phyloP scores from a whole-genome alignment of 2,113 vertebrate species.

The Sinocyclocheilus anophthalmus region DNA sequence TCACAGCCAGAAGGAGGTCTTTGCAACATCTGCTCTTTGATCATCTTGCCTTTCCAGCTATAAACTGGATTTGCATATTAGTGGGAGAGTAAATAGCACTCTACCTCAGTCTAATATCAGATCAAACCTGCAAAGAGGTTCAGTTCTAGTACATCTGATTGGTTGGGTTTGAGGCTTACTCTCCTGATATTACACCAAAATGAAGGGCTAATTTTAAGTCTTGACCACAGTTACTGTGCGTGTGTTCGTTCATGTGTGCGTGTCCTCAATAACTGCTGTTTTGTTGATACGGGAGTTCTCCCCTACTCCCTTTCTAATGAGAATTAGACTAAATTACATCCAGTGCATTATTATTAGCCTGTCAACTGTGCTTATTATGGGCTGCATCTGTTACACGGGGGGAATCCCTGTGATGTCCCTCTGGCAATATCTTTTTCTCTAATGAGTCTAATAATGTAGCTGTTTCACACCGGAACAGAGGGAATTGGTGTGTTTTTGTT shows the following conservation, averaged over 20 bases:
- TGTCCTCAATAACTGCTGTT: slow-evolving; percentile 34
- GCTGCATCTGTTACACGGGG: slow-evolving; percentile 37
- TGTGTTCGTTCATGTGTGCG: background rate
- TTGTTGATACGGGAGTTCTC: slow-evolving; percentile 43
- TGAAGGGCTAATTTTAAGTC: background rate
- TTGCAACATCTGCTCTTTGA: slow-evolving; percentile 19
- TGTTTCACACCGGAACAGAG: slow-evolving; percentile 35
- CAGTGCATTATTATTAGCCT: slow-evolving; percentile 46
- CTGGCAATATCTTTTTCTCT: slow-evolving; percentile 51
- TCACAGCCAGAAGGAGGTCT: background rate
- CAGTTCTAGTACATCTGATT: background rate
- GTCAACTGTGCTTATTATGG: slow-evolving; percentile 48
- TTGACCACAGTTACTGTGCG: background rate
- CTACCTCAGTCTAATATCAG: background rate
- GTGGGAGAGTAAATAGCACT: background rate
- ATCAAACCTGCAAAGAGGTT: background rate
- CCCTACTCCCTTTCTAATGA: slow-evolving; percentile 45
- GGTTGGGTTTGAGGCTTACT: background rate
- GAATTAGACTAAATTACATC: slow-evolving; percentile 46
- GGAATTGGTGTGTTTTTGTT: slow-evolving; percentile 34
- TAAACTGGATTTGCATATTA: slow-evolving; percentile 1
- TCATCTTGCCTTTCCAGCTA: background rate
- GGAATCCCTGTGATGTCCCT: slow-evolving; percentile 47
- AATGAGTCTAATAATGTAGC: slow-evolving; percentile 51
- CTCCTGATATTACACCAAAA: background rate